Conservation (phyloP, 2,888 invertebrate genomes). For the Slavum lentiscoides region DNA sequence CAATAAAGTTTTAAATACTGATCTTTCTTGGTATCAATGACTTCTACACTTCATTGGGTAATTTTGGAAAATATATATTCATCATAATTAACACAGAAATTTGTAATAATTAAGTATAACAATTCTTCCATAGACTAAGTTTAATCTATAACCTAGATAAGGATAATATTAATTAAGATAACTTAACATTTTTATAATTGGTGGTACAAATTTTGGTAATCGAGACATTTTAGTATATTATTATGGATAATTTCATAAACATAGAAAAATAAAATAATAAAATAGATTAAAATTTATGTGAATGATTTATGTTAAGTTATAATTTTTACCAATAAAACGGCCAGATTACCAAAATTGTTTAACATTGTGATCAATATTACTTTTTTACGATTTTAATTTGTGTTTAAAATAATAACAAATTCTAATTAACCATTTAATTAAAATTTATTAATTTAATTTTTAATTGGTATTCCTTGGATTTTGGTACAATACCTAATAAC, state of each 20-base stretch:
- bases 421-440: neutral
- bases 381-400: conserved; percentile 4
- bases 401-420: conserved; percentile 10
- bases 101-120: neutral
- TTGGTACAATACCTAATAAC: neutral
- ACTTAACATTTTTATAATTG: neutral
- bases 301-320: no score
- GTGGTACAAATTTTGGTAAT: neutral
- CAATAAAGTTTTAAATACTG: conserved; percentile 6
- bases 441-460: neutral
- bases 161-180: neutral
- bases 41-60: neutral
- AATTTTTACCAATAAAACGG: neutral
- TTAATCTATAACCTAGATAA: neutral
- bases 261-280: neutral
- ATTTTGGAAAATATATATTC: neutral
- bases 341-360: neutral
- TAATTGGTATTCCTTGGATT: neutral
- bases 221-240: neutral
- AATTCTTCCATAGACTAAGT: neutral
- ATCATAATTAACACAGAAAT: neutral
- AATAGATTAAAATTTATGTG: neutral
- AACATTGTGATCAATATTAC: neutral
- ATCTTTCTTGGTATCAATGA: neutral
- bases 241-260: neutral